A percentile compares a stretch with the other conserved stretches of the same genome.
Evolutionary conservation across 1,140 invertebrate genomes (phyloP).

Genomic region (Pseudomyrmex dendroicus): DNA sequence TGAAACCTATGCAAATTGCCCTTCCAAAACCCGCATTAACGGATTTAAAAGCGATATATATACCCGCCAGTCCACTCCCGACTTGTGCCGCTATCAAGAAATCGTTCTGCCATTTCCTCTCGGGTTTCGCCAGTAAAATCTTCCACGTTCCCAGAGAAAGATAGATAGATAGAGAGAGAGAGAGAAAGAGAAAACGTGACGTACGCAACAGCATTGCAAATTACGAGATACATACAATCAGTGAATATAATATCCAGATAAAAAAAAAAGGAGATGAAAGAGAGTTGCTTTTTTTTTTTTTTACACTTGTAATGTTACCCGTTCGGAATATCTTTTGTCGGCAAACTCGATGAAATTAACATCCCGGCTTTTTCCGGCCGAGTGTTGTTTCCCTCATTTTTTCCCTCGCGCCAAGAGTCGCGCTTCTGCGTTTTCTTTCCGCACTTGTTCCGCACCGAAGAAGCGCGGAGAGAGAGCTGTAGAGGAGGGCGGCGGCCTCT

Average conservation of each 20-base stretch:
- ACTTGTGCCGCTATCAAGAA: constrained; percentile 54
- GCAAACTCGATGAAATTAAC: no score
- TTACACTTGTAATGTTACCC: no score
- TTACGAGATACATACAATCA: no score
- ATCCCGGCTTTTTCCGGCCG: background rate
- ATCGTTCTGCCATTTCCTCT: constrained; percentile 41
- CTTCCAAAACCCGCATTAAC: constrained; percentile 79
- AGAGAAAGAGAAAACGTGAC: no score
- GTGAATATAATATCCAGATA: no score
- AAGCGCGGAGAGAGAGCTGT: background rate
- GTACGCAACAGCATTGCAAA: no score
- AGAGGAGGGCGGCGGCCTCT: background rate
- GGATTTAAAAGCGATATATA: constrained; percentile 84
- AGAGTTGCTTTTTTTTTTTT: no score
- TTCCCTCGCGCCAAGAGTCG: constrained; percentile 4
- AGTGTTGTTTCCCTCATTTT: background rate
- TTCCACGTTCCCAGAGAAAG: background rate
- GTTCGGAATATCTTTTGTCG: no score
- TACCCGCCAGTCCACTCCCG: constrained; percentile 71
- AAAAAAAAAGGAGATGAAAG: no score
- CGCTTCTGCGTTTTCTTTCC: background rate
- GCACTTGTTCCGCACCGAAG: constrained; percentile 4
- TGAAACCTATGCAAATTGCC: constrained; percentile 81
- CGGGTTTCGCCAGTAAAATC: constrained; percentile 9
- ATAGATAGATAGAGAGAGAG: no score